These are phyloP conservation scores for Tipula vernalis DNA, from an alignment of 2,888 invertebrate genomes.

Conservation along the genomic window DNA sequence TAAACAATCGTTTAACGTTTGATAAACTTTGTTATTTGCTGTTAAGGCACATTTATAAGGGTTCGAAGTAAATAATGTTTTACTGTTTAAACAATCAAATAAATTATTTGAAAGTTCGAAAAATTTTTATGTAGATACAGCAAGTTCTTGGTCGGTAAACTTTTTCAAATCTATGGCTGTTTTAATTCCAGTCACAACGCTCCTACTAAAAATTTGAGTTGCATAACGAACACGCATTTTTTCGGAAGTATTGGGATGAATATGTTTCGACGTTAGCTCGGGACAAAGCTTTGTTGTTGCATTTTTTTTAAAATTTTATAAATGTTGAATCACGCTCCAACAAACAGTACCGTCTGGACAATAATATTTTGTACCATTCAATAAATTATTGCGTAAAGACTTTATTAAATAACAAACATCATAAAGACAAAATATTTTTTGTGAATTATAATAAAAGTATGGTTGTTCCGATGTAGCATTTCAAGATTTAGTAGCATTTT, in stretches of 20 bases:
- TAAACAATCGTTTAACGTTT: not conserved
- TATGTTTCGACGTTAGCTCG: not conserved
- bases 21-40: too few species aligned
- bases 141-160: not conserved
- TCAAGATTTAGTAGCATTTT: too few species aligned
- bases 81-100: too few species aligned
- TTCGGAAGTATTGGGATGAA: not conserved
- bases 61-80: too few species aligned
- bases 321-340: not conserved
- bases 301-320: not conserved
- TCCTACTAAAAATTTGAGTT: not conserved
- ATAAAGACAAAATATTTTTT: too few species aligned
- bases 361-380: not conserved
- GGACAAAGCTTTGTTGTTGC: not conserved
- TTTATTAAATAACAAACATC: not conserved
- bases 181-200: not conserved
- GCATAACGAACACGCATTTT: not conserved
- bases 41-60: too few species aligned
- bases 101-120: not conserved
- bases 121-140: not conserved
- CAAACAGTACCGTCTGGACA: not conserved
- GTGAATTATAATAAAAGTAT: too few species aligned
- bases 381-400: not conserved
- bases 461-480: too few species aligned
- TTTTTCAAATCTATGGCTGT: not conserved